These are phyloP conservation scores for Eospalax fontanierii DNA, from an alignment of 2,797 vertebrate species.

Conservation along the genomic window DNA sequence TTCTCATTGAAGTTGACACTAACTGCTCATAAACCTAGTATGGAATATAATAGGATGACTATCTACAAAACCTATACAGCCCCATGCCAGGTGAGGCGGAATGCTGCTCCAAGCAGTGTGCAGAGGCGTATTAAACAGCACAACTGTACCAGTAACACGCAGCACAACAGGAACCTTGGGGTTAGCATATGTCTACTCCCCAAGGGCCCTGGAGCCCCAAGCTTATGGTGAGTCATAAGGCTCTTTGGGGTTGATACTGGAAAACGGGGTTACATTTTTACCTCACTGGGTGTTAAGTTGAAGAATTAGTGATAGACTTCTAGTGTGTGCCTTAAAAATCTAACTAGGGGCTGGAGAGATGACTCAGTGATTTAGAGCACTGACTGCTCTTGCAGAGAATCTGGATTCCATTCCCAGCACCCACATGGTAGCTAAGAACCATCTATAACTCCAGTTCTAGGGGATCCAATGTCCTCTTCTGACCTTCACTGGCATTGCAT, in stretches of 20 bases:
- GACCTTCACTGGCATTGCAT: no score
- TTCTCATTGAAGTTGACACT: not conserved
- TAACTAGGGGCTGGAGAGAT: no score
- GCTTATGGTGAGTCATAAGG: not conserved
- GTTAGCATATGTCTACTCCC: no score
- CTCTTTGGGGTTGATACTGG: not conserved
- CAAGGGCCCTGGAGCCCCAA: not conserved
- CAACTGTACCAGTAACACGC: accelerated
- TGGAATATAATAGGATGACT: not conserved
- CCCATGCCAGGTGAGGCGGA: not conserved
- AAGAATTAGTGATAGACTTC: not conserved
- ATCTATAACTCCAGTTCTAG: no score
- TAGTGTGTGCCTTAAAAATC: not conserved
- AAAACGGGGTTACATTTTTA: not conserved
- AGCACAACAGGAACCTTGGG: not conserved
- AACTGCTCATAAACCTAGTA: not conserved
- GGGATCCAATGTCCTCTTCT: no score
- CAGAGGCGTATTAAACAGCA: accelerated
- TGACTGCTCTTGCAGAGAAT: no score
- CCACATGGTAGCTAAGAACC: no score
- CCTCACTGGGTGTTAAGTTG: not conserved
- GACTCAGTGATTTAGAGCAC: no score
- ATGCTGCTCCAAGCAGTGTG: not conserved
- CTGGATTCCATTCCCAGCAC: no score
- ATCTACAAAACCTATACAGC: not conserved